Evolutionary conservation across 2,888 invertebrate genomes (phyloP).

Genomic region (Ditula angustiorana): DNA sequence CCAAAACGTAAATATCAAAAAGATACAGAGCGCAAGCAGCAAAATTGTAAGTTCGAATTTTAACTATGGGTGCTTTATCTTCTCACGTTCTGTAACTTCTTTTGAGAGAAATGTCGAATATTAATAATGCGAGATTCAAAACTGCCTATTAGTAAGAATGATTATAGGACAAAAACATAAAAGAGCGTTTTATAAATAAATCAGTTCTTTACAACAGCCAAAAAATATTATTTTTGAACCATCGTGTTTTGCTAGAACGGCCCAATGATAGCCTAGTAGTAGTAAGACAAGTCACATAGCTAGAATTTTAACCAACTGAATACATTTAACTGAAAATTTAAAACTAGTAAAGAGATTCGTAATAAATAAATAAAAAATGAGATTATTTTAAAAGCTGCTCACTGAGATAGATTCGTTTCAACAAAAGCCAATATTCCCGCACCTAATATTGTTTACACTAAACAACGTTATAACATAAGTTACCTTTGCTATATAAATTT

Average conservation of each 20-base stretch:
- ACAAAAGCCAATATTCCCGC: neutral
- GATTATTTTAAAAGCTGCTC: conserved; percentile 16
- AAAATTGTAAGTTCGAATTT: too few relatives aligned
- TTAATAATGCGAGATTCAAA: conserved; percentile 14
- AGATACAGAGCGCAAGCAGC: too few relatives aligned
- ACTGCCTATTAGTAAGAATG: neutral
- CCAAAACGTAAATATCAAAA: neutral
- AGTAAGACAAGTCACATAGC: neutral
- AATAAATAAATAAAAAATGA: neutral
- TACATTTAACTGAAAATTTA: too few relatives aligned
- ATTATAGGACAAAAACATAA: neutral
- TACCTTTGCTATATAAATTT: conserved; percentile 63
- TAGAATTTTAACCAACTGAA: neutral
- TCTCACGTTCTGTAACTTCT: too few relatives aligned
- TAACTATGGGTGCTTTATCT: too few relatives aligned
- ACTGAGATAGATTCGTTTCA: neutral
- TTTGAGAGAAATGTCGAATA: neutral
- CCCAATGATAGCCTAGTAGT: neutral
- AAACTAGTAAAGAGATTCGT: neutral
- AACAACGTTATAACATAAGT: neutral
- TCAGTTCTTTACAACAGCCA: conserved; percentile 11
- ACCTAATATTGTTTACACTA: neutral
- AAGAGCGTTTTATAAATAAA: neutral
- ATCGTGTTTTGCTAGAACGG: neutral
- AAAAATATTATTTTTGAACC: neutral